Base-by-base conservation (phyloP, 35 echinoderm and acorn worm species). In the Apostichopus californicus region DNA sequence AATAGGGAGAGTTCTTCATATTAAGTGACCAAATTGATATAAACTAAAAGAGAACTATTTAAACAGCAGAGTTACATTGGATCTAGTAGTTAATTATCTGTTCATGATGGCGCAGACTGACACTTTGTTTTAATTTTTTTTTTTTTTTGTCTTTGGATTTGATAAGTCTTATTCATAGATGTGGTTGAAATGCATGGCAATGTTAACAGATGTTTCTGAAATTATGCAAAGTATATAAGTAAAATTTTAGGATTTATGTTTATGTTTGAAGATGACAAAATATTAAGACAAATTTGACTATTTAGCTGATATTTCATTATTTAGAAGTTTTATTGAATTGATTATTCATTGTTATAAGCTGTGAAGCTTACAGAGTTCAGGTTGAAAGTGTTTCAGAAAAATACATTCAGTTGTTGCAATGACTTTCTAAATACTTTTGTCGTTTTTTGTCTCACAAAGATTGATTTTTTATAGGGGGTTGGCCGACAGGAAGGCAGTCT, bases 311-410 rank as follows among this genome's bases (percentile, higher is more conserved):
- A 75, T 75, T 75, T 75, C 11, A 75, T 75, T 75, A 14, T 68
- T 68, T 68, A 68, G 64, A 68, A 68, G 64, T 68, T 68, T 68
- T 68, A 68, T 68, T 46, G 34, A 46, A 46, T 61, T 75, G 71
- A 75, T 75, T 22, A 75, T 75, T 75, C 71, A 75, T 22, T 75
- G 71, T 75, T 75, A 75, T n/a, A 75, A 75, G 71, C 71, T 75
- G 20, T 75, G 71, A 75, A 75, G 71, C 71, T 75, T 75, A 75
- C 71, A 85, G 28, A 83, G 57, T 85, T 85, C 81, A 85, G 81
- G 81, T 85, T 85, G 81, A 85, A 85, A 85, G 81, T 85, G 81
- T 85, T 85, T 58, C 57, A 85, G 57, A 59, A 85, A 60, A 85
- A 60, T 83, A 83, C 55, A 85, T 58, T 85, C 81, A 85, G 81